Conservation (phyloP, 2,888 invertebrate genomes). For the Tenthredo scrophulariae region DNA sequence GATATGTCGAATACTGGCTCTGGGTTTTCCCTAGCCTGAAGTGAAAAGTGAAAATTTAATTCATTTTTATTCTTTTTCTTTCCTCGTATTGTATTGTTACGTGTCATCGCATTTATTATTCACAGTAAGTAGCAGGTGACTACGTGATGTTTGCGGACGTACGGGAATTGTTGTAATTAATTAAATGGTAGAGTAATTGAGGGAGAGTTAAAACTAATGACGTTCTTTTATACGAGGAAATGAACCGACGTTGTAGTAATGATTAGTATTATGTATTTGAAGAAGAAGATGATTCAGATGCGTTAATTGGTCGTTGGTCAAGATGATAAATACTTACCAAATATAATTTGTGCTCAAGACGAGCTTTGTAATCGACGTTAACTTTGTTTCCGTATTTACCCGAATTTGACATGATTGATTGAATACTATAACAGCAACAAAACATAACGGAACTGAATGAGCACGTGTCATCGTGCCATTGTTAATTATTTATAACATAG, state of each 20-base stretch:
- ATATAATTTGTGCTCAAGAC: slow-evolving; percentile 82
- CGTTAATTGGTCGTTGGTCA: background rate
- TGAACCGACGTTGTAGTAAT: background rate
- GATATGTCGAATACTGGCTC: slow-evolving; percentile 91
- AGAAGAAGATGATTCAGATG: background rate
- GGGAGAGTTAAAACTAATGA: background rate
- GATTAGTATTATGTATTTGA: background rate
- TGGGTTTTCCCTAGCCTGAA: slow-evolving; percentile 87
- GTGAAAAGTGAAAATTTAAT: background rate
- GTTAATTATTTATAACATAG: slow-evolving; percentile 27
- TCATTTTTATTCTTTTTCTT: background rate
- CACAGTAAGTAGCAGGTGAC: background rate
- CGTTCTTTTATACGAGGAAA: background rate
- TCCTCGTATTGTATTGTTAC: too few species aligned
- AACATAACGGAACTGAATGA: slow-evolving; percentile 48
- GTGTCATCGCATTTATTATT: too few species aligned
- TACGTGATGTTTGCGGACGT: background rate
- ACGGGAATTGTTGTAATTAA: slow-evolving; percentile 32
- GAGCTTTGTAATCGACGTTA: slow-evolving; percentile 80
- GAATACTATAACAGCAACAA: slow-evolving; percentile 67
- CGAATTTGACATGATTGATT: slow-evolving; percentile 73
- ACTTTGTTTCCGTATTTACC: slow-evolving; percentile 72
- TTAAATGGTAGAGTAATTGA: background rate
- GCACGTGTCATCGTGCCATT: slow-evolving; percentile 58
- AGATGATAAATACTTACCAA: slow-evolving; percentile 75